Base-by-base conservation (phyloP, 2,888 invertebrate species). In the Stenichneumon culpator region DNA sequence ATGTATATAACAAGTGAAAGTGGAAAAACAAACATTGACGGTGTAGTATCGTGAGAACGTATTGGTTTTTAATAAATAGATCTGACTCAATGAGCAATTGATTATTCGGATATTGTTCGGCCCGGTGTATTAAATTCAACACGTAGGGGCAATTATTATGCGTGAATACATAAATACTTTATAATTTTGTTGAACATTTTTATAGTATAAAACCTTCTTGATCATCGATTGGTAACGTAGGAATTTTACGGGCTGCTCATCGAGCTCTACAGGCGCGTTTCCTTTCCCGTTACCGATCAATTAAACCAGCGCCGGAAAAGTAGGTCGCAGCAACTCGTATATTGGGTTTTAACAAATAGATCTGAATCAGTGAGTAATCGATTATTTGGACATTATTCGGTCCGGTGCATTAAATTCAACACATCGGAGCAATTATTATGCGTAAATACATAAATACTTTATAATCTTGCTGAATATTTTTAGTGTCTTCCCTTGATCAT, bases 1-100 rank as follows among this genome's bases (percentile, higher is more conserved):
- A 88, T 92, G 92, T 92, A 91, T 91, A 91, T 90, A 90, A 89
- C 85, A 87, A 82, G 86, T 86, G 86, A 82, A 77, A 74, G 73
- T 22, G 79, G 14, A 32, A 84, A 81, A 65, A 57, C 54, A 78
- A 69, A 69, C 44, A 83, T 75, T 89, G 82, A 87, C 85, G 86
- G 86, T 90, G 89, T 89, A 90, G 79, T 82, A 81, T 78, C 83
- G 86, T 74, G 86, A 86, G 68, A 65, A 82, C 73, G 69, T 85
- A 44, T 44, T 44, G 44, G 44, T 44, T 44, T 44, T 44, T 44
- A 44, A 44, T 44, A 44, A 44, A 44, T 44, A 14, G 44, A 44
- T 44, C 44, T 44, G 44, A 44, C 44, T 77, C 60, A 69, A 81
- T 70, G 25, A 60, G 60, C 6, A n/a, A 36, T 36, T 2, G 36